Evolutionary conservation across 2,888 invertebrate species (phyloP), one percentile per base, ranked within the genome.

Genomic region (Anodontia alba): DNA sequence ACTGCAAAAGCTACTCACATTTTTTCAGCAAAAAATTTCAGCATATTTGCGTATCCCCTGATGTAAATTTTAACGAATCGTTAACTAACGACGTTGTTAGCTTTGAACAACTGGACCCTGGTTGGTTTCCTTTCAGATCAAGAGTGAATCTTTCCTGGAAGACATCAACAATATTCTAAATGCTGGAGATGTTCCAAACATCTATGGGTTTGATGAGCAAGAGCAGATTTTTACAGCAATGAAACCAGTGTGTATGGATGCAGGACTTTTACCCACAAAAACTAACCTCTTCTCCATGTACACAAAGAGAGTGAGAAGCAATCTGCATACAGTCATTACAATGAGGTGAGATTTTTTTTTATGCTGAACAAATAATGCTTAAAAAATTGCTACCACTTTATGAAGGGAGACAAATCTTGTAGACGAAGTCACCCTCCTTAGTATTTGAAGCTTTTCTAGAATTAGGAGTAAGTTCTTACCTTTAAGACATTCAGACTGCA

Each of bases 241-340:
- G 95, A 96, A 97, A 66, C 97, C 97, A 70, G 95, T 96, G 0
- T 96, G 97, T 0, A 96, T 97, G 92, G 97, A 97, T 94, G 93
- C 96, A 90, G 97, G 97, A 79, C 94, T 97, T 26, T 95, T 96
- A 0, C 96, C 97, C 0, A 98, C 97, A 17, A 97, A 97, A 91
- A 97, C 97, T 3, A 94, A 95, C 88, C 89, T 95, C 78, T 95
- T 94, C 90, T 92, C 94, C 5, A 84, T 91, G 43, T 95, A 93
- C 86, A 95, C 94, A 26, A 94, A 94, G 83, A 86, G 94, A 57
- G 94, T 95, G 20, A 87, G 92, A 17, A 92, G 92, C 73, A 94
- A 95, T 84, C 91, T 95, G 12, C 95, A 95, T 87, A 93, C 93
- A 17, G 95, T 95, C 70, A 92, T 95, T 38, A 92, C 94, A 0